phyloP scores from a whole-genome alignment of 2,888 invertebrate species.

The Melanargia galathea region DNA sequence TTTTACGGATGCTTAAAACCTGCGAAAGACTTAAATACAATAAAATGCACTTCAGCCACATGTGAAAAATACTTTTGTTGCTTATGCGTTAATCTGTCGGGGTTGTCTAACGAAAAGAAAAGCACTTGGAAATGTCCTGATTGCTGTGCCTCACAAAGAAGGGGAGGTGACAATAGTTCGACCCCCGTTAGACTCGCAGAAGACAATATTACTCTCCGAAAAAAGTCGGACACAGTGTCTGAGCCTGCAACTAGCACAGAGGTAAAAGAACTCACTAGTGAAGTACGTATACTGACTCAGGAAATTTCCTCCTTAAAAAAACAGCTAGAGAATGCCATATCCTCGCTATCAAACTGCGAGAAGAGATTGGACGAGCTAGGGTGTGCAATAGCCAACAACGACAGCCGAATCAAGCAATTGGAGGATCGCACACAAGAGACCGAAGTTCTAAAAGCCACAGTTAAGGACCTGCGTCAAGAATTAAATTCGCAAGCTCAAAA shows the following conservation, averaged over 20 bases:
- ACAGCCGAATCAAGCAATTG: neutral
- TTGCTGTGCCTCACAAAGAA: slow-evolving; percentile 21
- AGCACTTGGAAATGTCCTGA: slow-evolving; percentile 22
- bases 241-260: neutral
- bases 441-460: neutral
- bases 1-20: neutral
- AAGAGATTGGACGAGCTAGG: neutral
- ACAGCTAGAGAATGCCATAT: neutral
- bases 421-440: neutral
- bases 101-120: neutral
- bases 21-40: neutral
- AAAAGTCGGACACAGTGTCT: slow-evolving; percentile 6
- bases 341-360: neutral
- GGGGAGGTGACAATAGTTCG: slow-evolving; percentile 22
- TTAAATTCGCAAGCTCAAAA: neutral
- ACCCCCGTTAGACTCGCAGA: slow-evolving; percentile 1
- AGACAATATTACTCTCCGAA: slow-evolving; percentile 15
- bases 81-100: slow-evolving; percentile 16
- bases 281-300: neutral
- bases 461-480: neutral
- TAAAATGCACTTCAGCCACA: slow-evolving; percentile 6
- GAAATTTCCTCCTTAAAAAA: neutral
- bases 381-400: neutral
- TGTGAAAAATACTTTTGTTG: slow-evolving; percentile 21
- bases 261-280: neutral